These are phyloP conservation scores for Labrus mixtus DNA, from an alignment of 2,113 vertebrate genomes.

Conservation along the genomic window DNA sequence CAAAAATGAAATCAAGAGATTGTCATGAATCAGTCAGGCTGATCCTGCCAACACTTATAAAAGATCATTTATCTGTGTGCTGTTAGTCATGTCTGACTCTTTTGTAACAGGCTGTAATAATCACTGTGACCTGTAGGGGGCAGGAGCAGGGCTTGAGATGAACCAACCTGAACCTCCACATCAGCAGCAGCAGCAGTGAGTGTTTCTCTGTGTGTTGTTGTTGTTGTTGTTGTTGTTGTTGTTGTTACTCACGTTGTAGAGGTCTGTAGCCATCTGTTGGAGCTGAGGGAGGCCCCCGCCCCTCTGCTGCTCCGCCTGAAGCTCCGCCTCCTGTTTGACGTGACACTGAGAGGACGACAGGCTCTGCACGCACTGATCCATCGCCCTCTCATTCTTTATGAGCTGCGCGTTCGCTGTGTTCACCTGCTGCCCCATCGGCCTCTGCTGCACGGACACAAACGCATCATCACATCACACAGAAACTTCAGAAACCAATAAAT, in stretches of 20 bases:
- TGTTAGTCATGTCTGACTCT: background rate
- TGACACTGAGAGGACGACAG: slow-evolving; percentile 52
- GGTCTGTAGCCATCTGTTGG: slow-evolving; percentile 77
- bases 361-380: slow-evolving; percentile 60
- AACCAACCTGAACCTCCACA: too few species aligned
- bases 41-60: background rate
- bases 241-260: slow-evolving; percentile 77
- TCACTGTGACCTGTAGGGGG: background rate
- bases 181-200: too few species aligned
- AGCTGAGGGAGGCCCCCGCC: slow-evolving; percentile 63
- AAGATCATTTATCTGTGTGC: too few species aligned
- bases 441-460: slow-evolving; percentile 48
- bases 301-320: slow-evolving; percentile 38
- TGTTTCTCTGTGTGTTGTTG: background rate
- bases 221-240: slow-evolving; percentile 42
- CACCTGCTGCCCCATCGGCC: slow-evolving; percentile 30
- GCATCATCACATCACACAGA: rapidly evolving
- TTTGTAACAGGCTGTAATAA: background rate
- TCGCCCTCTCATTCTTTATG: slow-evolving; percentile 49
- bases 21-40: too few species aligned
- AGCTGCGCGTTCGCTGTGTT: background rate
- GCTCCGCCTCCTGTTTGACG: slow-evolving; percentile 63
- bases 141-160: background rate
- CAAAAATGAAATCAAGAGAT: too few species aligned
- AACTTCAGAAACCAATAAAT: background rate